phyloP scores from a whole-genome alignment of 1,140 invertebrate species.

The Cephus cinctus region DNA sequence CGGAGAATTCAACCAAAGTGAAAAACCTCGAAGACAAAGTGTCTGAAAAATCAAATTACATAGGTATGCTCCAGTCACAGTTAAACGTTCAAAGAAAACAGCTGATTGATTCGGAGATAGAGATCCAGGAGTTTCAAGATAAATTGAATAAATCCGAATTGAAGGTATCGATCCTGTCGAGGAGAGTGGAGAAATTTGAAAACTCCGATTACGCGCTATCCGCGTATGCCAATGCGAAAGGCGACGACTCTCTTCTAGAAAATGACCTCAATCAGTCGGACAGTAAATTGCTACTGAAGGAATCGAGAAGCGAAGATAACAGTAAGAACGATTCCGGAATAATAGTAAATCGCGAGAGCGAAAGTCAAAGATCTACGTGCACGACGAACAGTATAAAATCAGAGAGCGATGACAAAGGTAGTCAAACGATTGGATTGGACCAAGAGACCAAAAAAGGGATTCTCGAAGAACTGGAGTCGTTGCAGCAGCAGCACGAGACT shows the following conservation, averaged over 20 bases:
- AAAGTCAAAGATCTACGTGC: slow-evolving; percentile 10
- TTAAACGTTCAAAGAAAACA: slow-evolving; percentile 9
- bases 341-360: slow-evolving; percentile 8
- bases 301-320: slow-evolving; percentile 15
- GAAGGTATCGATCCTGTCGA: not conserved
- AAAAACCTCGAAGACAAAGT: slow-evolving; percentile 15
- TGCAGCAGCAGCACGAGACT: slow-evolving; percentile 23
- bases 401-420: slow-evolving; percentile 12
- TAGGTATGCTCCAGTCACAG: slow-evolving; percentile 1
- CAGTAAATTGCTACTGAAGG: no score
- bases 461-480: slow-evolving; percentile 32
- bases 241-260: no score
- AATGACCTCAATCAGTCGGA: no score
- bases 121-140: not conserved
- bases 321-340: slow-evolving; percentile 45
- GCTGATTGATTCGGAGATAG: not conserved
- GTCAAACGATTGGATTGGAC: slow-evolving; percentile 14
- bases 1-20: slow-evolving; percentile 5
- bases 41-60: slow-evolving; percentile 2
- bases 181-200: not conserved
- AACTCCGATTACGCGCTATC: no score
- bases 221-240: no score
- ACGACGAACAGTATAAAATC: not conserved
- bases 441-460: slow-evolving; percentile 16
- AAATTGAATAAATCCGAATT: not conserved